phyloP scores from a whole-genome alignment of 2,888 invertebrate genomes.

The Drosophila diplacantha region DNA sequence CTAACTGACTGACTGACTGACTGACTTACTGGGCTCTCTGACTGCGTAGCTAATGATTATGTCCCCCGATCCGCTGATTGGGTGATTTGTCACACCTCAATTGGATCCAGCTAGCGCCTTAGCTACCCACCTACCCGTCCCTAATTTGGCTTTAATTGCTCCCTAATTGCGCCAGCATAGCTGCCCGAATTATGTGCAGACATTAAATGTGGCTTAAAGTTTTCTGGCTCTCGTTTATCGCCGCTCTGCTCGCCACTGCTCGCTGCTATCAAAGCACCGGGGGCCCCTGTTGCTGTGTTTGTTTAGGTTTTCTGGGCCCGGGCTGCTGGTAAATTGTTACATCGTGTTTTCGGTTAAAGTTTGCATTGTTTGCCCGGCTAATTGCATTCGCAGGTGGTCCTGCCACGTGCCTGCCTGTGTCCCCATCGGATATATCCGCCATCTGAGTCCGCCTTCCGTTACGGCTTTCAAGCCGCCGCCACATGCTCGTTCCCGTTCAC shows the following conservation, averaged over 20 bases:
- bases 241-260: not conserved
- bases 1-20: conserved; percentile 13
- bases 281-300: conserved; percentile 14
- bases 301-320: conserved; percentile 15
- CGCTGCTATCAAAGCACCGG: not conserved
- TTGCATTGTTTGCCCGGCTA: conserved; percentile 55
- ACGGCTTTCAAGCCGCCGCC: conserved; percentile 21
- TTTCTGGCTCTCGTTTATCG: not conserved
- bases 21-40: not conserved
- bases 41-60: conserved; percentile 46
- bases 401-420: not conserved
- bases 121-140: not conserved
- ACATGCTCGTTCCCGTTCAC: not conserved
- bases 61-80: conserved; percentile 15
- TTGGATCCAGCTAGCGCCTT: conserved; percentile 13
- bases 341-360: conserved; percentile 43
- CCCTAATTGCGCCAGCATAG: conserved; percentile 21
- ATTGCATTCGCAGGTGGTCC: conserved; percentile 40
- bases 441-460: conserved; percentile 42
- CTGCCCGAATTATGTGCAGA: conserved; percentile 11
- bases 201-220: conserved; percentile 5
- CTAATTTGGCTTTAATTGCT: conserved; percentile 19
- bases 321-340: not conserved
- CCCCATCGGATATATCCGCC: conserved; percentile 1
- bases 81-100: conserved; percentile 45